Conservation (phyloP, 1,140 invertebrate genomes). For the Drosophila mayri region DNA sequence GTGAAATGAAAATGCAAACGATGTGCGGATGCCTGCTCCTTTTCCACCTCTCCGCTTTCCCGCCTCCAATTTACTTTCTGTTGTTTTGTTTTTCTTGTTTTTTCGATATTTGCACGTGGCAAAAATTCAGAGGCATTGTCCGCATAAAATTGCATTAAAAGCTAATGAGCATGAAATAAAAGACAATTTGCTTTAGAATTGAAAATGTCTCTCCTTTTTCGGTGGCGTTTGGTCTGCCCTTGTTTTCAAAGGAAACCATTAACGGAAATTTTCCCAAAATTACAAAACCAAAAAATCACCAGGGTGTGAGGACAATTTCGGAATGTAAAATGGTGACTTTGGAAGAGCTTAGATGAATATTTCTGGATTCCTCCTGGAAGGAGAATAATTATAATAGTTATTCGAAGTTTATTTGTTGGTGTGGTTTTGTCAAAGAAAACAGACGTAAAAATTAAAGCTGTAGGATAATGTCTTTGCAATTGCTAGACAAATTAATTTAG, state of each 20-base stretch:
- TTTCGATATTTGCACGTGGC: constrained; percentile 55
- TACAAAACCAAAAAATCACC: constrained; percentile 37
- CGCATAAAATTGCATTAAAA: constrained; percentile 83
- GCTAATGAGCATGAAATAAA: constrained; percentile 82
- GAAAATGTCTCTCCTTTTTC: constrained; percentile 46
- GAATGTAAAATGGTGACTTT: constrained; percentile 20
- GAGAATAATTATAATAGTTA: constrained; percentile 19
- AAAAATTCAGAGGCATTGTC: constrained; percentile 74
- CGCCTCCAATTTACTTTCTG: neutral
- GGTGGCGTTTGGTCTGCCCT: constrained; percentile 25
- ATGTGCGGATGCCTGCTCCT: constrained; percentile 48
- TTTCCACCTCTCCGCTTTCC: constrained; percentile 1
- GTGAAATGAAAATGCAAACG: constrained; percentile 69
- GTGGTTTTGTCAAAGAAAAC: neutral
- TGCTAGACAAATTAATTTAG: neutral
- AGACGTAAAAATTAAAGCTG: neutral
- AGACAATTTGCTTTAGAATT: constrained; percentile 78
- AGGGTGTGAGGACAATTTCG: constrained; percentile 25
- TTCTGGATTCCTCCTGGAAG: neutral
- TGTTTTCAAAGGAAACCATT: constrained; percentile 47
- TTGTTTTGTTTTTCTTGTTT: neutral
- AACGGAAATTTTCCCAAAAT: constrained; percentile 52
- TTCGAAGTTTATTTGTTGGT: neutral
- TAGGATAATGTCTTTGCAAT: too few relatives aligned
- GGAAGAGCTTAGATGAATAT: neutral